phyloP scores from a whole-genome alignment of 2,797 vertebrate genomes.

The Echiichthys vipera region DNA sequence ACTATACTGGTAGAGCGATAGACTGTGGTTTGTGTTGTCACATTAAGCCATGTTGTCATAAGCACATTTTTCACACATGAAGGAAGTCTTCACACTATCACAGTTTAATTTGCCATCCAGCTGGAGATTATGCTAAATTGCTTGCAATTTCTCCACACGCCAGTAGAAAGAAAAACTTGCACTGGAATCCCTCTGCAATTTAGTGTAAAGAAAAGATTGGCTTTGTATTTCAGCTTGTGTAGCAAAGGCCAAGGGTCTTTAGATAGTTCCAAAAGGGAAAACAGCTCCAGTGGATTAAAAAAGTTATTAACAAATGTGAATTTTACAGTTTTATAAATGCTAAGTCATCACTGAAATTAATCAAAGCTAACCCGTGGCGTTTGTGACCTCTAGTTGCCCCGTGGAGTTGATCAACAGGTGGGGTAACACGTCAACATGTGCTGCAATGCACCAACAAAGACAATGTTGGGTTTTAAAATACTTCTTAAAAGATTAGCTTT shows the following conservation, averaged over 20 bases:
- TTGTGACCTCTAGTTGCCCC: background rate
- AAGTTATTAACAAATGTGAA: background rate
- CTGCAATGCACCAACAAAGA: background rate
- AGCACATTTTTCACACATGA: slow-evolving; percentile 51
- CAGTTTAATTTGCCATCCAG: slow-evolving; percentile 53
- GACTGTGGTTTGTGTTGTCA: slow-evolving; percentile 42
- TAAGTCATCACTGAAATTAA: background rate
- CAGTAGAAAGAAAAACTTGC: slow-evolving; percentile 43
- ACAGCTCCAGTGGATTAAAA: slow-evolving; percentile 3
- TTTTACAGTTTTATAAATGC: slow-evolving; percentile 2
- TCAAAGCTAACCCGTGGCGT: background rate
- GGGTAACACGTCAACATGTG: background rate
- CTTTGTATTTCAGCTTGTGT: slow-evolving; percentile 26
- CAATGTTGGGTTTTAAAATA: background rate
- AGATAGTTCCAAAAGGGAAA: slow-evolving; percentile 24
- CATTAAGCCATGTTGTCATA: slow-evolving; percentile 46
- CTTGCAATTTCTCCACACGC: slow-evolving; percentile 35
- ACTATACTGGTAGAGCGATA: slow-evolving; percentile 16
- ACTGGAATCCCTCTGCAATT: slow-evolving; percentile 31
- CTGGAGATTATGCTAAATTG: slow-evolving; percentile 55
- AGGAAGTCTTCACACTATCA: slow-evolving; percentile 35
- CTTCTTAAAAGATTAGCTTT: background rate
- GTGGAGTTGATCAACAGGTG: slow-evolving; percentile 1
- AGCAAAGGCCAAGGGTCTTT: slow-evolving; percentile 21
- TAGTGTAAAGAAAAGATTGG: slow-evolving; percentile 11